Percentiles rank a stretch among this genome's conserved stretches.
Conservation (phyloP, 2,797 vertebrate species). For the Avahi laniger region DNA sequence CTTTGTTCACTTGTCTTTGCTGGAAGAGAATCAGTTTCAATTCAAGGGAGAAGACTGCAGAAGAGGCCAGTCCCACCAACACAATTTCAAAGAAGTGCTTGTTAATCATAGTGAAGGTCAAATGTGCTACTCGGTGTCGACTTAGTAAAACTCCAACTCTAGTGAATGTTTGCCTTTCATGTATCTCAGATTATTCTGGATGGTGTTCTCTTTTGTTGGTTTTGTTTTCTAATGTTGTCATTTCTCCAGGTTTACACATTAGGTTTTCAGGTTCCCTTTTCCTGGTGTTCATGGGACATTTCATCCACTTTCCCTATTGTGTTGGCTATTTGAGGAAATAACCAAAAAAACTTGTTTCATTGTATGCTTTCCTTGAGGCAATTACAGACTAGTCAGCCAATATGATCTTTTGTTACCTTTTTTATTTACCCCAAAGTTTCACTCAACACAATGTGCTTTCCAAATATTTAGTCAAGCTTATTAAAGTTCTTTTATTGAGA, state of each 20-base stretch:
- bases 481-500: conserved; percentile 41
- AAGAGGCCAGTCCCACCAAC: conserved; percentile 43
- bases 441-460: conserved; percentile 55
- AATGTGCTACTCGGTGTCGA: background rate
- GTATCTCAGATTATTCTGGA: background rate
- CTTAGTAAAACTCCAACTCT: background rate
- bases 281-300: background rate
- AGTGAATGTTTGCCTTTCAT: background rate
- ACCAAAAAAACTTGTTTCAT: conserved; percentile 40
- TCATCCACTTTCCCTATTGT: conserved; percentile 50
- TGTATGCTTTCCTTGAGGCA: conserved; percentile 43
- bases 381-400: conserved; percentile 33
- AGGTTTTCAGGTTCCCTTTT: conserved; percentile 37
- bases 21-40: conserved; percentile 60
- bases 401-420: background rate
- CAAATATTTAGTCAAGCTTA: conserved; percentile 56
- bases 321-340: conserved; percentile 53
- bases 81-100: conserved; percentile 17
- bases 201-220: background rate
- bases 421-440: conserved; percentile 39
- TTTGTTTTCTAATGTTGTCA: conserved; percentile 48
- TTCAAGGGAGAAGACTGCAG: background rate
- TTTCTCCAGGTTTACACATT: conserved; percentile 14
- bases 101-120: conserved; percentile 26
- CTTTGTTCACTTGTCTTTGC: conserved; percentile 63